Percentiles rank a stretch among this genome's conserved stretches.
Conservation (phyloP, 2,113 vertebrate genomes). For the Ictalurus furcatus region DNA sequence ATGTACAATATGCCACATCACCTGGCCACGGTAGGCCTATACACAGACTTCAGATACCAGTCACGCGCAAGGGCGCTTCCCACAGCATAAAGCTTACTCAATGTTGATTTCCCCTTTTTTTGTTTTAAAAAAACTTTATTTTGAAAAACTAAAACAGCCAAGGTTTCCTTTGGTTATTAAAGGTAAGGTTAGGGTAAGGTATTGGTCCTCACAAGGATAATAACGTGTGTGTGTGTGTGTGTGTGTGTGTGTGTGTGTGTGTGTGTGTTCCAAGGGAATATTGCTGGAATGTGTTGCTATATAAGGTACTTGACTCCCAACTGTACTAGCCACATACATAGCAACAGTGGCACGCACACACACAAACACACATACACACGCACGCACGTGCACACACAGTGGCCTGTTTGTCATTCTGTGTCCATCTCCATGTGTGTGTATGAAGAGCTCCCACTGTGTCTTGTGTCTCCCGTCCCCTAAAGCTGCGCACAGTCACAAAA, state of each 20-base stretch:
- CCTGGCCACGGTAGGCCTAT: no score
- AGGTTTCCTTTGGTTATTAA: not conserved
- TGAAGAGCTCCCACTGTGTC: not conserved
- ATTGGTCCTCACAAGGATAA: not conserved
- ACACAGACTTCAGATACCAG: no score
- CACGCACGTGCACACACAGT: not conserved
- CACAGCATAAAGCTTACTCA: no score
- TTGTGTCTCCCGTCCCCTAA: not conserved
- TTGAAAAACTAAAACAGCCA: not conserved
- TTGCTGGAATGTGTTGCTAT: slow-evolving; percentile 36
- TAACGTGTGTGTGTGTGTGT: not conserved
- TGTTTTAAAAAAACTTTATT: no score
- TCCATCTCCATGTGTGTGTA: not conserved
- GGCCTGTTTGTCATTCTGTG: slow-evolving; percentile 16
- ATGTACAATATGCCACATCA: no score
- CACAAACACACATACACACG: no score
- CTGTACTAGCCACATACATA: slow-evolving; percentile 11
- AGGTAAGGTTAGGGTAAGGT: not conserved
- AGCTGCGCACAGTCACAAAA: not conserved
- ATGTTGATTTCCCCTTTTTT: no score
- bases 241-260: no score
- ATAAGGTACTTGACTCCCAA: slow-evolving; percentile 5
- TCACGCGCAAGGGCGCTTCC: no score
- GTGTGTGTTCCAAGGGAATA: not conserved
- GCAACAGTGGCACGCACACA: not conserved